Evolutionary conservation across 2,113 vertebrate genomes (phyloP).

Genomic region (Cynocephalus volans): DNA sequence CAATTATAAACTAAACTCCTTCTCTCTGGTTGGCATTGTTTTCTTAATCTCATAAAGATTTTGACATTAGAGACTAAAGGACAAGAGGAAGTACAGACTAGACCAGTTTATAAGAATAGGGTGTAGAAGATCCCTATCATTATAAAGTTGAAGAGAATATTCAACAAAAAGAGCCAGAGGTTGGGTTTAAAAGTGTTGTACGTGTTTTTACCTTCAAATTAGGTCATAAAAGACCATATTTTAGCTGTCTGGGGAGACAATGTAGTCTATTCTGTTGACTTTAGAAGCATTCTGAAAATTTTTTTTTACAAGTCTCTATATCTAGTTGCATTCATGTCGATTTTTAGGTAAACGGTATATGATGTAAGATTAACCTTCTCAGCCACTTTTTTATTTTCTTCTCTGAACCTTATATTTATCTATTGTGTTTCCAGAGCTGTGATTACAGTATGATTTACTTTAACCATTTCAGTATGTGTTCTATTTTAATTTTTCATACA

Average conservation of each 20-base stretch:
- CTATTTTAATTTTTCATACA: constrained; percentile 1
- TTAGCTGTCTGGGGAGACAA: not conserved
- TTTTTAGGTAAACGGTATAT: not conserved
- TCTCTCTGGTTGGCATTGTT: not conserved
- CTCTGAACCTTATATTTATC: not conserved
- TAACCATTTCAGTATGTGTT: not conserved
- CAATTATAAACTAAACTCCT: constrained; percentile 57
- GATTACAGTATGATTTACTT: constrained; percentile 3
- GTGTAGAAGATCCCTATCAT: not conserved
- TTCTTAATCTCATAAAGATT: constrained; percentile 50
- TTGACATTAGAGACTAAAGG: constrained; percentile 17
- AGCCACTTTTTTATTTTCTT: not conserved
- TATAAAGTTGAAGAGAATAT: not conserved
- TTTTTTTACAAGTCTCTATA: not conserved
- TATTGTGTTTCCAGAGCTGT: not conserved
- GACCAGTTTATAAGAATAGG: not conserved
- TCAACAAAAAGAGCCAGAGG: not conserved
- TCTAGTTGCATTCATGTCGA: not conserved
- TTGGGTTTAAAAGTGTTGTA: not conserved
- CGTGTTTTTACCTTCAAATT: constrained; percentile 20
- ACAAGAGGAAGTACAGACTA: not conserved
- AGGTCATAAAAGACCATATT: not conserved
- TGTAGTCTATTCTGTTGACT: constrained; percentile 1
- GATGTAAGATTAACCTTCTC: not conserved
- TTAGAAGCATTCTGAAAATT: not conserved